Evolutionary conservation across 2,888 invertebrate species (phyloP).

Genomic region (Athalia circularis): DNA sequence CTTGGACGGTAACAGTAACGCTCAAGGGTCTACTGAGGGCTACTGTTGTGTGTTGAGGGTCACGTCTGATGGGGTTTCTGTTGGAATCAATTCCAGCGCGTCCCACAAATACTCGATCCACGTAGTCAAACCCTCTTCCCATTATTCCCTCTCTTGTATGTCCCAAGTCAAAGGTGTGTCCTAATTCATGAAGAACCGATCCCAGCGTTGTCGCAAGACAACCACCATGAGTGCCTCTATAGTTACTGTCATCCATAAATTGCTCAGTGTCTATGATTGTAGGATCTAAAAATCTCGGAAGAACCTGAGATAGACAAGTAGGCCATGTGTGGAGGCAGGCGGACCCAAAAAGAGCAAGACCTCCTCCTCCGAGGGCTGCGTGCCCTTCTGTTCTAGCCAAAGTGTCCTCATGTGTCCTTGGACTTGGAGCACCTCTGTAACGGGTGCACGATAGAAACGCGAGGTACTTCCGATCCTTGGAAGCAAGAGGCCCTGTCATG

Average conservation of each 20-base stretch:
- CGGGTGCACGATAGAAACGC: slow-evolving; percentile 92
- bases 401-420: slow-evolving; percentile 82
- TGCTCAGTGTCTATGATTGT: slow-evolving; percentile 82
- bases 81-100: slow-evolving; percentile 78
- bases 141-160: slow-evolving; percentile 94
- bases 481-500: slow-evolving; percentile 77
- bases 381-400: slow-evolving; percentile 85
- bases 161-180: slow-evolving; percentile 95
- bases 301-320: slow-evolving; percentile 80
- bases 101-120: slow-evolving; percentile 85
- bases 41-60: slow-evolving; percentile 80
- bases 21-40: slow-evolving; percentile 79
- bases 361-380: slow-evolving; percentile 94
- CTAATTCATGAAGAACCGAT: slow-evolving; percentile 93
- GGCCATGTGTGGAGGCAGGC: slow-evolving; percentile 96
- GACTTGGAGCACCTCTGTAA: slow-evolving; percentile 81
- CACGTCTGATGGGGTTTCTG: slow-evolving; percentile 78
- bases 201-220: slow-evolving; percentile 94
- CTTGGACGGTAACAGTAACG: slow-evolving; percentile 80
- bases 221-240: slow-evolving; percentile 89
- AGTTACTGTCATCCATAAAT: slow-evolving; percentile 94
- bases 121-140: slow-evolving; percentile 92
- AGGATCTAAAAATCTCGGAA: slow-evolving; percentile 78
- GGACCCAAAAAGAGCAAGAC: slow-evolving; percentile 92
- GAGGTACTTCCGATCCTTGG: slow-evolving; percentile 85